Conservation (phyloP, 92 coral and sea anemone genomes). For the Bergia puertoricense region DNA sequence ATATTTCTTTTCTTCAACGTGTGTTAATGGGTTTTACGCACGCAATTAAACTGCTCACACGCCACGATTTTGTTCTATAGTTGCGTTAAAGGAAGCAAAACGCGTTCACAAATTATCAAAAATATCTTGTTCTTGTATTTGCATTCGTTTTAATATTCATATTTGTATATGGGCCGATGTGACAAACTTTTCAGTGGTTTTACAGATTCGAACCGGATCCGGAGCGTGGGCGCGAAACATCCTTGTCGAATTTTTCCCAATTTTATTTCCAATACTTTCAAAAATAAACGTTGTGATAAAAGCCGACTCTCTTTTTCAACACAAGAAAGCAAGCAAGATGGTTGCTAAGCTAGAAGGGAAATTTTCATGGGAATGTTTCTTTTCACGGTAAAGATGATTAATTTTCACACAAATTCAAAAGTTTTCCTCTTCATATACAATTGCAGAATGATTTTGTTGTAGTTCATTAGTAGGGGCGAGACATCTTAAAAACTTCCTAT, state of each 20-base stretch:
- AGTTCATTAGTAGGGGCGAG: constrained; percentile 20
- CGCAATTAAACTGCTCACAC: background rate
- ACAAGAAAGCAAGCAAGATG: background rate
- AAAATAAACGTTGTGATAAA: background rate
- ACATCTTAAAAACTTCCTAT: background rate
- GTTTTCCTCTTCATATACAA: constrained; percentile 2
- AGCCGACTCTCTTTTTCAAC: background rate
- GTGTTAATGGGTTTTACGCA: background rate
- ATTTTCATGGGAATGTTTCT: constrained; percentile 23
- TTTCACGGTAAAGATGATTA: constrained; percentile 31
- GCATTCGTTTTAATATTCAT: background rate
- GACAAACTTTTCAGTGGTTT: background rate
- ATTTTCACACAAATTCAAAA: constrained; percentile 18
- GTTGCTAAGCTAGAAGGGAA: constrained; percentile 21
- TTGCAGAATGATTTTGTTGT: constrained; percentile 5
- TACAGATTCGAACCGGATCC: constrained; percentile 32
- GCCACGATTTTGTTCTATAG: background rate
- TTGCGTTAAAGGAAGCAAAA: background rate
- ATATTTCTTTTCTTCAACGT: background rate
- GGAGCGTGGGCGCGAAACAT: constrained; percentile 30
- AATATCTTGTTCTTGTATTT: background rate
- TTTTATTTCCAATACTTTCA: background rate
- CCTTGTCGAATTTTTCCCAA: background rate
- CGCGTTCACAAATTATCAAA: background rate
- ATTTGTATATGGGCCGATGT: background rate